Base-by-base conservation (phyloP, 2,888 invertebrate species). In the Chaetoderma sp. region DNA sequence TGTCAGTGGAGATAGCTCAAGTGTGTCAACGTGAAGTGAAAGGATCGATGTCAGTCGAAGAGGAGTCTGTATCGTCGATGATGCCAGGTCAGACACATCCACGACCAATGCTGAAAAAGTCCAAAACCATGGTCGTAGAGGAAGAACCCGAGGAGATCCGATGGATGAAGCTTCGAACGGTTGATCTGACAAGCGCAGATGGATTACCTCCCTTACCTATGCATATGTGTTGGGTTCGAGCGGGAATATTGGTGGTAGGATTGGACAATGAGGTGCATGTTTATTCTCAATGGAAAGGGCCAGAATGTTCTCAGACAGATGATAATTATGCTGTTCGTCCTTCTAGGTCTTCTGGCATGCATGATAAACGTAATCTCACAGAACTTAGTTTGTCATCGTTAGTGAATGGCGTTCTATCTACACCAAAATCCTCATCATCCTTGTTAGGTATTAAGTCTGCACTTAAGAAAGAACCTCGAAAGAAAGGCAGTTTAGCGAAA, bases 231-330 rank as follows among this genome's bases (percentile, higher is more conserved):
- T 99, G 99, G 98, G 97, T 98, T 0, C 90, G 99, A 27, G 98
- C 98, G 82, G 98, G 98, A 0, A 95, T 99, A 72, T 88, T 99
- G 1, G 96, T 99, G 0, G 97, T 99, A 1, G 99, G 98, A 1
- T 98, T 99, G 98, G 97, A 98, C 85, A 98, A 97, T 2, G 99
- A 99, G 86, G 98, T 99, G 96, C 97, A 98, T 81, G 97, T 99
- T 0, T 99, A 98, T 85, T 96, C 97, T 0, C 99, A 99, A 82
- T 99, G 98, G 98, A 69, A 79, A 42, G 74, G 74, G 58, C 63
- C 69, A 10, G 67, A 60, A 32, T 70, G 67, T 28, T 49, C n/a
- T 5, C n/a, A 58, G 2, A 55, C 27, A n/a, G 57, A 47, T 13
- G 63, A 64, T 23, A 28, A 23, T 16, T n/a, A n/a, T n/a, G n/a